Conservation (phyloP, 2,113 vertebrate species). For the Lethenteron camtschaticum region DNA sequence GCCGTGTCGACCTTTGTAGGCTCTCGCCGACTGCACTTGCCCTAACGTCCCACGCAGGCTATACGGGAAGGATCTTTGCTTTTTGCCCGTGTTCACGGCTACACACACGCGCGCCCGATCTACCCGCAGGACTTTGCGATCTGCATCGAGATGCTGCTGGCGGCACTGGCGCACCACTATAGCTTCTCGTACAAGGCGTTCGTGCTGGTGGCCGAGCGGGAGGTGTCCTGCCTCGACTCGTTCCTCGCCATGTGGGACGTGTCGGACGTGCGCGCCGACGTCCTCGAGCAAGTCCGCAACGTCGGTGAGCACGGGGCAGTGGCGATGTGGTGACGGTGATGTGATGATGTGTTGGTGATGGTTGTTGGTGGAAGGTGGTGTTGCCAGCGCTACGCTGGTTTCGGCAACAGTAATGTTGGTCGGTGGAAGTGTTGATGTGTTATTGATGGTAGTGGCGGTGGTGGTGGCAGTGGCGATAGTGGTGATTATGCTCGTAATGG, state of each 20-base stretch:
- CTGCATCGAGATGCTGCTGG: constrained; percentile 92
- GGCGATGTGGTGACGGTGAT: not conserved
- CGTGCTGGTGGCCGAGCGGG: constrained; percentile 64
- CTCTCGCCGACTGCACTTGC: too few species aligned
- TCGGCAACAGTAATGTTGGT: too few species aligned
- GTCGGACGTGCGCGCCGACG: constrained; percentile 74
- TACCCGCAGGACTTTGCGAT: constrained; percentile 71
- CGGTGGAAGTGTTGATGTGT: too few species aligned
- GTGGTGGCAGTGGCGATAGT: too few species aligned
- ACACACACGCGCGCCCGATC: not conserved
- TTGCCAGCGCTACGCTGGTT: too few species aligned
- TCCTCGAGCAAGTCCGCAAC: constrained; percentile 86
- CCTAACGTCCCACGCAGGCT: too few species aligned
- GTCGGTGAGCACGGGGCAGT: constrained; percentile 45
- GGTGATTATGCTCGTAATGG: too few species aligned
- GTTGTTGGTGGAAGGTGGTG: too few species aligned
- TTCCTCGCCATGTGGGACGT: constrained; percentile 98
- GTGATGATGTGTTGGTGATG: not conserved
- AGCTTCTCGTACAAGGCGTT: constrained; percentile 94
- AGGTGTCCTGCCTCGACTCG: constrained; percentile 85
- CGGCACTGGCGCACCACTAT: constrained; percentile 83
- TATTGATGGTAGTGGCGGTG: too few species aligned
- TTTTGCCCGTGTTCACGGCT: too few species aligned
- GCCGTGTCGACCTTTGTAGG: too few species aligned
- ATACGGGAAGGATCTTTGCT: too few species aligned